phyloP scores from a whole-genome alignment of 1,140 invertebrate genomes.

The Tetragonula clypearis region DNA sequence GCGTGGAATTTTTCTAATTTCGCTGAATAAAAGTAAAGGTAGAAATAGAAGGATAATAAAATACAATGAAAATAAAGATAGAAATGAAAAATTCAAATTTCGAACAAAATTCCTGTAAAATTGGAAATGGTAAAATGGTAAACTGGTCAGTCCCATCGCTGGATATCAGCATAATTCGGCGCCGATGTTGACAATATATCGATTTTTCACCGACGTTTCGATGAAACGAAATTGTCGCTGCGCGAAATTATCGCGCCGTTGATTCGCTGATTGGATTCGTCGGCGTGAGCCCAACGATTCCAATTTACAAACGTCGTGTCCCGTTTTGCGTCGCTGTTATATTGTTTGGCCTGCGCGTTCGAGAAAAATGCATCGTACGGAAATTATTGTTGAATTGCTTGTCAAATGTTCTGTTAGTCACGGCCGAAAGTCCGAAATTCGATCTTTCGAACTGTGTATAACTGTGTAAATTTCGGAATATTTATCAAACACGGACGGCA shows the following conservation, averaged over 20 bases:
- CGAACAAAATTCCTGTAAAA: too few species aligned
- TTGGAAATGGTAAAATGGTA: too few species aligned
- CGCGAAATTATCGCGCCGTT: constrained; percentile 9
- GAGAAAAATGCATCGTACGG: background rate
- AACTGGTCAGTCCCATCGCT: background rate
- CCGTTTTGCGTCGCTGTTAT: too few species aligned
- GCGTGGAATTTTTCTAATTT: too few species aligned
- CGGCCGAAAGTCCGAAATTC: background rate
- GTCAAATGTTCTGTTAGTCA: background rate
- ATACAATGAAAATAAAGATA: too few species aligned
- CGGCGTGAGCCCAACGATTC: background rate
- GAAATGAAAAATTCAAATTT: too few species aligned
- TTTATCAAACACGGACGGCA: background rate
- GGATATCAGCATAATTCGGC: background rate
- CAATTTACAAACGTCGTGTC: background rate
- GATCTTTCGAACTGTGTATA: background rate
- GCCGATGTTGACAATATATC: background rate
- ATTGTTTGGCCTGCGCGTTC: background rate
- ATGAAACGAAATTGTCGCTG: constrained; percentile 15
- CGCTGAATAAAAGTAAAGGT: too few species aligned
- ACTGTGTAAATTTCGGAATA: background rate
- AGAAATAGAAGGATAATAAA: too few species aligned
- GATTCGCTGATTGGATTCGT: background rate
- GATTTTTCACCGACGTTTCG: background rate
- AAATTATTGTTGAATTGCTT: background rate